Evolutionary conservation across 2,113 vertebrate species (phyloP).

Genomic region (Chauna torquata): DNA sequence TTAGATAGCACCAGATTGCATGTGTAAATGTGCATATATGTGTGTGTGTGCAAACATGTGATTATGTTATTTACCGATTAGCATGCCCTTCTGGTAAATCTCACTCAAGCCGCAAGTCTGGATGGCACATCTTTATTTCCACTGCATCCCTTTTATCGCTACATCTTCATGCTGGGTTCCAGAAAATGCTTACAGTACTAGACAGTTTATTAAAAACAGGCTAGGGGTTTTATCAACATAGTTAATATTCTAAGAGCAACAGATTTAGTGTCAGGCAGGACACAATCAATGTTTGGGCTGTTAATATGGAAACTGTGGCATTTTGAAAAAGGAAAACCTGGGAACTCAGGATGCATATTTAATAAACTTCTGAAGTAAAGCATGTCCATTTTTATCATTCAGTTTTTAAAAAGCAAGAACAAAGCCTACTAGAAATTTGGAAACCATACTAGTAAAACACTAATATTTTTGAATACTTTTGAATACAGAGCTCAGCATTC

Average conservation of each 20-base stretch:
- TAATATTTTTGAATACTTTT: not conserved
- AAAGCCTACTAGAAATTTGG: not conserved
- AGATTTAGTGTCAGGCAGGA: constrained; percentile 28
- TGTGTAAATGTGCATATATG: not conserved
- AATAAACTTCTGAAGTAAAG: constrained; percentile 9
- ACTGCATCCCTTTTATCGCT: not conserved
- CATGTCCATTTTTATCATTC: not conserved
- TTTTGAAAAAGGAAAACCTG: constrained; percentile 16
- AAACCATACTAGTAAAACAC: not conserved
- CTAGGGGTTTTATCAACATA: not conserved
- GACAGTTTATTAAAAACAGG: constrained; percentile 50
- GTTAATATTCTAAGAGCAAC: constrained; percentile 54
- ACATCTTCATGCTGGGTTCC: constrained; percentile 1
- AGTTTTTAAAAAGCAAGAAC: not conserved
- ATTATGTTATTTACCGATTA: not conserved
- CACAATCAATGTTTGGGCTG: constrained; percentile 3
- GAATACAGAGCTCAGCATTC: not conserved
- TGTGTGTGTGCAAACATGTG: not conserved
- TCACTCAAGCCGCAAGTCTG: not conserved
- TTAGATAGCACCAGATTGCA: not conserved
- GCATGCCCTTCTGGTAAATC: constrained; percentile 14
- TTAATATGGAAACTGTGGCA: not conserved
- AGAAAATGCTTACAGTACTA: constrained; percentile 45
- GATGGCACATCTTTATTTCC: not conserved
- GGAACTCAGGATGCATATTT: not conserved